phyloP scores from a whole-genome alignment of 92 coral and sea anemone genomes.

The Nematostella vectensis region DNA sequence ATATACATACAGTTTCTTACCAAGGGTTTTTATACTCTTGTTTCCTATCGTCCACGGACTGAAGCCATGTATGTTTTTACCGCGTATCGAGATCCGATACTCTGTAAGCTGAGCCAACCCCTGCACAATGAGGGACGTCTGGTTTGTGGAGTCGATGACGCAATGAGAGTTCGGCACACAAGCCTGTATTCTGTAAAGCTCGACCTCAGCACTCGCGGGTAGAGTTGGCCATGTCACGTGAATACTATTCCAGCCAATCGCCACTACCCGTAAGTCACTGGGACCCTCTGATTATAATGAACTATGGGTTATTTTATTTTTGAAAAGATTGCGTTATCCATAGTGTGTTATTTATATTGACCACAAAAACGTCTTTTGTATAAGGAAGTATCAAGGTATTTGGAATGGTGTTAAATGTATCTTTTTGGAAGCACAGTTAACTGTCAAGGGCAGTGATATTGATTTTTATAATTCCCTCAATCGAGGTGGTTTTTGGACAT shows the following conservation, averaged over 20 bases:
- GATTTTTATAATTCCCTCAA: no score
- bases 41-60: slow-evolving; percentile 45
- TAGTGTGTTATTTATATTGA: no score
- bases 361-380: no score
- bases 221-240: slow-evolving; percentile 44
- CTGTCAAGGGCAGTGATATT: no score
- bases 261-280: slow-evolving; percentile 1
- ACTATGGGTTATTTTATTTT: no score
- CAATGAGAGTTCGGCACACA: slow-evolving; percentile 12
- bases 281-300: slow-evolving; percentile 28
- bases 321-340: no score
- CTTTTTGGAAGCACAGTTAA: no score
- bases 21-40: slow-evolving; percentile 20
- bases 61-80: slow-evolving; percentile 27
- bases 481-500: no score
- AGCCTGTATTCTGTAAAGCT: slow-evolving; percentile 24
- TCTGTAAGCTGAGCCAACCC: slow-evolving; percentile 36
- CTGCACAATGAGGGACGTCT: slow-evolving; percentile 10
- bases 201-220: slow-evolving; percentile 23
- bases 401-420: no score
- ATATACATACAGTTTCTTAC: no score
- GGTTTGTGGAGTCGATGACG: not conserved
- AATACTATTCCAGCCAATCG: slow-evolving; percentile 29
- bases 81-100: slow-evolving; percentile 36
- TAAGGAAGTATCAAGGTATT: no score